A percentile compares a stretch with the other conserved stretches of the same genome.
These are phyloP conservation scores for Adelognathus sp. DNA, from an alignment of 2,888 invertebrate genomes.

Conservation along the genomic window DNA sequence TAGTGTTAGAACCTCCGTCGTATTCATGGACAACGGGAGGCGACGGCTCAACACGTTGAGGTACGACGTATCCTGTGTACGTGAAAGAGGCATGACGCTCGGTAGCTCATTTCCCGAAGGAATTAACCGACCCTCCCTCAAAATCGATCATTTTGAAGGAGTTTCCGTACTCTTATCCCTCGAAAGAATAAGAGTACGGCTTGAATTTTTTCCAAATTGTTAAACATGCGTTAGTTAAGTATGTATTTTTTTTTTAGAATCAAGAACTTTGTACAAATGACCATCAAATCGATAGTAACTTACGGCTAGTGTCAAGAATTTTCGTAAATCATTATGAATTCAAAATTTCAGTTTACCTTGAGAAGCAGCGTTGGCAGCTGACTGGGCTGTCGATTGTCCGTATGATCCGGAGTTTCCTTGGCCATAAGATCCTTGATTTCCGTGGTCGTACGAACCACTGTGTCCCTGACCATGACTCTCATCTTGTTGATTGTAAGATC, in stretches of 20 bases:
- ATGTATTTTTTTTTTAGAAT: neutral
- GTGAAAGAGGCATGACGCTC: constrained; percentile 34
- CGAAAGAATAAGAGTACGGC: neutral
- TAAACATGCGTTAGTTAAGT: neutral
- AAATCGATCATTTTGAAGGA: no score
- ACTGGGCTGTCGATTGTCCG: constrained; percentile 39
- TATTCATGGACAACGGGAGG: constrained; percentile 29
- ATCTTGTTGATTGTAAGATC: no score
- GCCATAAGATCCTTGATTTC: constrained; percentile 53
- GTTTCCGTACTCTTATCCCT: neutral
- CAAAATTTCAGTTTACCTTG: constrained; percentile 42
- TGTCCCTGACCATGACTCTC: constrained; percentile 11
- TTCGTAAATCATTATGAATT: constrained; percentile 1
- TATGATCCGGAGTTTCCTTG: constrained; percentile 26
- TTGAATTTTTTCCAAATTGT: neutral
- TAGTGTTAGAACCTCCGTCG: constrained; percentile 40
- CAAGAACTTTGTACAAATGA: neutral
- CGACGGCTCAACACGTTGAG: constrained; percentile 29
- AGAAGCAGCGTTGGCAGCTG: constrained; percentile 36
- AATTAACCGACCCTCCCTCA: neutral
- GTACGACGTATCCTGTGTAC: constrained; percentile 45
- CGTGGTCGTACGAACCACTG: constrained; percentile 10
- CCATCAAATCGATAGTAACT: neutral
- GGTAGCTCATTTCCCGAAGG: neutral
- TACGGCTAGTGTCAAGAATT: neutral